phyloP scores from a whole-genome alignment of 2,113 vertebrate species.

The Thunnus thynnus region DNA sequence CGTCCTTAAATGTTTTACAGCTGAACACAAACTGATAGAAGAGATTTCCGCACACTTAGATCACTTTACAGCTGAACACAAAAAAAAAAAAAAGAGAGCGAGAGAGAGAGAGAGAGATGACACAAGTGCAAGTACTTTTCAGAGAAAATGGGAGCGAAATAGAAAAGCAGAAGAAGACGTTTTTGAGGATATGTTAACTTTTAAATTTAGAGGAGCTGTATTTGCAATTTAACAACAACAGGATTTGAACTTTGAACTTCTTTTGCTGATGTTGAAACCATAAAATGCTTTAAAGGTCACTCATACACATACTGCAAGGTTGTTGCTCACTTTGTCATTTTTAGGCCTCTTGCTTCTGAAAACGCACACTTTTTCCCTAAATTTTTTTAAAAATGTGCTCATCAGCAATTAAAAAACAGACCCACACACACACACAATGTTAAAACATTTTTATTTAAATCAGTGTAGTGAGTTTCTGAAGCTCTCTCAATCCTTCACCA shows the following conservation, averaged over 20 bases:
- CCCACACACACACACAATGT: background rate
- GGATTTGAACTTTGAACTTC: constrained; percentile 62
- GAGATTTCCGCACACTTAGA: too few relatives aligned
- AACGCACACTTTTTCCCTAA: constrained; percentile 8
- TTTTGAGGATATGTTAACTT: constrained; percentile 50
- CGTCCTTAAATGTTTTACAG: constrained; percentile 84
- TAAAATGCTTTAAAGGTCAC: constrained; percentile 57
- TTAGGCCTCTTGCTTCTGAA: constrained; percentile 2
- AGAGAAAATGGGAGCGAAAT: constrained; percentile 34
- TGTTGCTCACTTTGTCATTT: constrained; percentile 28
- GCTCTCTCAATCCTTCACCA: constrained; percentile 11
- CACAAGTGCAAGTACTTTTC: constrained; percentile 62
- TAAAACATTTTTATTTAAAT: constrained; percentile 2
- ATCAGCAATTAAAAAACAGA: too few relatives aligned
- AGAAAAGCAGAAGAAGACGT: constrained; percentile 31
- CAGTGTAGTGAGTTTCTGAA: background rate
- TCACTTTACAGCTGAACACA: constrained; percentile 15
- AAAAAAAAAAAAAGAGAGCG: background rate
- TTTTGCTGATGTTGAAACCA: constrained; percentile 48
- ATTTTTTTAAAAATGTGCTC: background rate
- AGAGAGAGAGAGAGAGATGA: constrained; percentile 9
- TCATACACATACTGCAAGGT: constrained; percentile 58
- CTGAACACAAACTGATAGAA: constrained; percentile 69
- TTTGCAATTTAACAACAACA: constrained; percentile 50
- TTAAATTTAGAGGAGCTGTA: constrained; percentile 36